These are phyloP conservation scores for Rhodinocichla rosea DNA, from an alignment of 2,113 vertebrate genomes.

Conservation along the genomic window DNA sequence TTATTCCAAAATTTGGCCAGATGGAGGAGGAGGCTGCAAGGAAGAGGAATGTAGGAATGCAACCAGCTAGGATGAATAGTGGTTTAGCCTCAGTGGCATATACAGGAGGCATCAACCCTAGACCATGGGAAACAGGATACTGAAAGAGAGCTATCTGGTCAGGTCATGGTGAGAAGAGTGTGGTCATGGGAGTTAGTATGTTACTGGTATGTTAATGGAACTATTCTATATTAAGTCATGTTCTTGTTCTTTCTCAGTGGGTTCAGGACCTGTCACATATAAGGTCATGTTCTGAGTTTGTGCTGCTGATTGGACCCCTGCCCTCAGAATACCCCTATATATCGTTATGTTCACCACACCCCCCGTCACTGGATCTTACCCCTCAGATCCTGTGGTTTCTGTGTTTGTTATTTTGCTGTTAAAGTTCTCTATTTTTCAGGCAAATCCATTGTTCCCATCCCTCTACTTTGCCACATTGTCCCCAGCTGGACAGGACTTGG, in stretches of 20 bases:
- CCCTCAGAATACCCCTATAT: neutral
- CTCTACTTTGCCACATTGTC: neutral
- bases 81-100: neutral
- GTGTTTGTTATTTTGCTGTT: neutral
- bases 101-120: neutral
- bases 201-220: neutral
- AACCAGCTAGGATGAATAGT: neutral
- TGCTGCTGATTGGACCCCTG: neutral
- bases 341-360: neutral
- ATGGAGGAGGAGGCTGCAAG: neutral
- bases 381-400: neutral
- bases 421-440: neutral
- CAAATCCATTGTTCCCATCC: neutral
- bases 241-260: neutral
- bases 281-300: neutral
- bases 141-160: neutral
- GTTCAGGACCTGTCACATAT: neutral
- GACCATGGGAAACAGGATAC: neutral
- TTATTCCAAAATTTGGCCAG: neutral
- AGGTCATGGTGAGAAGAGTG: neutral
- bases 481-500: neutral
- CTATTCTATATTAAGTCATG: neutral
- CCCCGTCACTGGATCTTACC: neutral
- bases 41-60: neutral
- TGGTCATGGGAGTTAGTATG: neutral